Evolutionary conservation across 2,113 vertebrate genomes (phyloP), one percentile per base, ranked within the genome.

Genomic region (Cebidichthys violaceus): DNA sequence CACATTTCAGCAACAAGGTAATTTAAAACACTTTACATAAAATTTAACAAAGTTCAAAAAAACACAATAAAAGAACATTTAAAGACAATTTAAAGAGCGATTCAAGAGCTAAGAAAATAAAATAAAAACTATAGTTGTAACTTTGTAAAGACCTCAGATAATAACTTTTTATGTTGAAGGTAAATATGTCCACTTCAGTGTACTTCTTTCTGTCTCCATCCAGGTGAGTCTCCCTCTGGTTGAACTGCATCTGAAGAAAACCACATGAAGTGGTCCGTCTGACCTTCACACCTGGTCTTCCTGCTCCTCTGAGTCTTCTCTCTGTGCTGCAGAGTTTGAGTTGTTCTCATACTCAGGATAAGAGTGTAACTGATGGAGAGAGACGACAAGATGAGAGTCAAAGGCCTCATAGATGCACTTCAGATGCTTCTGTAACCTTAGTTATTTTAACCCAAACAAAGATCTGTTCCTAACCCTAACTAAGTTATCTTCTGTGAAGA

Each of bases 301-400:
- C 66, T 68, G 66, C 24, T 68, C 66, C 66, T 68, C 43, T 47
- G 27, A 1, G 17, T 50, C 66, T 68, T 68, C 43, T 41, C n/a
- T 31, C 43, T 31, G 24, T 31, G 41, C 66, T 47, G 65, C 24
- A 4, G n/a, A 5, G 8, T 18, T 4, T 29, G 43, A 33, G 67
- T 4, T 3, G 27, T 52, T 13, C 24, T 20, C 27, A 31, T 50
- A 47, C 15, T 0, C 41, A 45, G 41, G 9, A 50, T 9, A 2
- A 20, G 15, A 4, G 27, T 68, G 17, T 9, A 43, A 66, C 64
- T 66, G 64, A 66, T 27, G 35, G 11, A 11, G 20, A 65, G 61
- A 39, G 35, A 39, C 9, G 3, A 61, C 9, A 20, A 62, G 9
- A 37, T 5, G 60, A 60, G 29, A 35, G n/a, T n/a, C 50, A 52